Percentiles rank a stretch among this genome's conserved stretches.
These are phyloP conservation scores for Helicoverpa zea DNA, from an alignment of 1,140 invertebrate genomes.

Conservation along the genomic window DNA sequence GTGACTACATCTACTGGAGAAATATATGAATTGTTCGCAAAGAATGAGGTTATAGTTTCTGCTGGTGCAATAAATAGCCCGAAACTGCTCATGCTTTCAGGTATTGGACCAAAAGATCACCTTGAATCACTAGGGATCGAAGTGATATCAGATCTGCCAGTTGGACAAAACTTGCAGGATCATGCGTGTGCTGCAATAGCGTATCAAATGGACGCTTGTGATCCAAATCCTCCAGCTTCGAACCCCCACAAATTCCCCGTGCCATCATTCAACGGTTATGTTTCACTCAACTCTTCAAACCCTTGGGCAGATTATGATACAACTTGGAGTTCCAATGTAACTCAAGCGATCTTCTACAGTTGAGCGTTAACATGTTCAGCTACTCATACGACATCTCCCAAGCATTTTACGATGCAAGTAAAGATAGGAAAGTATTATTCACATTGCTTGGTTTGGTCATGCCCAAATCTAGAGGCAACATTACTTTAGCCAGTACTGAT, in stretches of 20 bases:
- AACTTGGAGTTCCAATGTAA: slow-evolving; percentile 15
- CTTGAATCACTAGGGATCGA: neutral
- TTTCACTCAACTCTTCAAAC: neutral
- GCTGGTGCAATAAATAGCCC: slow-evolving; percentile 3
- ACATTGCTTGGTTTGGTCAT: slow-evolving; percentile 43
- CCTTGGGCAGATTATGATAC: neutral
- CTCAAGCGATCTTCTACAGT: slow-evolving; percentile 8
- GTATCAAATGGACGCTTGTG: neutral
- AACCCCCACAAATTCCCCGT: neutral
- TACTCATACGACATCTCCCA: slow-evolving; percentile 49
- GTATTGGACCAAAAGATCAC: neutral
- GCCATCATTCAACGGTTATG: slow-evolving; percentile 6
- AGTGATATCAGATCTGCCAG: neutral
- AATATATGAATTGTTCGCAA: neutral
- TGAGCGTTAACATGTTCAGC: slow-evolving; percentile 21
- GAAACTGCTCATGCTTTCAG: neutral
- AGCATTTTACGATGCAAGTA: slow-evolving; percentile 43
- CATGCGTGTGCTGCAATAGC: neutral
- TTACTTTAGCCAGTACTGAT: slow-evolving; percentile 52
- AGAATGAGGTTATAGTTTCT: slow-evolving; percentile 2
- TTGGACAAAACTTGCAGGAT: neutral
- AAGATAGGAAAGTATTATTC: slow-evolving; percentile 48
- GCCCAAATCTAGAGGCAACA: slow-evolving; percentile 56
- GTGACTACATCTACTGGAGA: neutral
- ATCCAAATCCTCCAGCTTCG: neutral